Evolutionary conservation across 2,113 vertebrate species (phyloP), one percentile per base, ranked within the genome.

Genomic region (Irena cyanogastra): DNA sequence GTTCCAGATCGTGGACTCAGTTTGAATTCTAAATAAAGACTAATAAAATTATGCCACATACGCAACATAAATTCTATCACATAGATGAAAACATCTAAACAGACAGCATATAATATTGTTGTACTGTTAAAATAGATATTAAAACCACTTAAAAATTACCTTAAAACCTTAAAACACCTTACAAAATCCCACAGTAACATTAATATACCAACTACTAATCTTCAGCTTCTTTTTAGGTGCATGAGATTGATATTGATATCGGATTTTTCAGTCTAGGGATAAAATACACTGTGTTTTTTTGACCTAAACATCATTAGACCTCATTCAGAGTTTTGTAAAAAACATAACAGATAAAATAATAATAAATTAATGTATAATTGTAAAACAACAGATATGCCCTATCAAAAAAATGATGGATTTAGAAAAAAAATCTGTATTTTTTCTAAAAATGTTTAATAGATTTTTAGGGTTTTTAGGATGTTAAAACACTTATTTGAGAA

Each of bases 381-480:
- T 23, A 71, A 85, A 80, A 24, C 24, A 82, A 49, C 5, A 57
- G 4, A 12, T 31, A 6, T 1, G 1, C 23, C 37, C 44, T n/a
- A 42, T 45, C 3, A 3, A 42, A 61, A 4, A 64, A 31, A 4
- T 16, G 3, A n/a, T 3, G 41, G 1, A 2, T 18, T 70, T 66
- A 33, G 35, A 52, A 82, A 83, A 64, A 68, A 42, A 39, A 49
- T 1, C 3, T 28, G 0, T 33, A 2, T 37, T 60, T 64, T 71
- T 78, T 11, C 11, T 53, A 7, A n/a, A 64, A 52, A 16, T 39
- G 0, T 59, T 79, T 66, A 63, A n/a, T 13, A 50, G 9, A 63
- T 1, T 76, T 61, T 37, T 76, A 50, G 2, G 2, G 7, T 23
- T 64, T 9, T 37, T 41, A 72, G 21, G 31, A 53, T 1, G 0